Conservation (phyloP, 1,140 invertebrate genomes). For the Pogonomyrmex californicus region DNA sequence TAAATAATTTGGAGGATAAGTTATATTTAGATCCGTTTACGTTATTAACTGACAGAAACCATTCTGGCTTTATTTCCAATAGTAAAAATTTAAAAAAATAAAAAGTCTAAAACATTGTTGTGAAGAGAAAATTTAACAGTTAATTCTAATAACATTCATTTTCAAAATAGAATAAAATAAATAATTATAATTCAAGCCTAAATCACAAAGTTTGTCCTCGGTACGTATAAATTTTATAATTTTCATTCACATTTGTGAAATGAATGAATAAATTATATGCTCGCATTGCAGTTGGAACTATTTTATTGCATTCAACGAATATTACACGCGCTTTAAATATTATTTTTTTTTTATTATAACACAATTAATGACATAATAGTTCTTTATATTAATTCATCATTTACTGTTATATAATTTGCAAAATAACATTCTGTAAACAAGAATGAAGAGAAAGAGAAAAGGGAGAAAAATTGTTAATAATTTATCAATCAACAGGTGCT, state of each 20-base stretch:
- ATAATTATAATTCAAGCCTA: not conserved
- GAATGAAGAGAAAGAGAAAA: not conserved
- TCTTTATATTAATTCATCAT: not conserved
- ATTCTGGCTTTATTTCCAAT: not conserved
- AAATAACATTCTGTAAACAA: not conserved
- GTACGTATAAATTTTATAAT: not conserved
- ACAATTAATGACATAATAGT: not conserved
- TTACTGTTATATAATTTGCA: not conserved
- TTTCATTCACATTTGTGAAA: not conserved
- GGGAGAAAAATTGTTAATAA: not conserved
- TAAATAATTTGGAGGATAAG: conserved; percentile 32
- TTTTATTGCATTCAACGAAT: not conserved
- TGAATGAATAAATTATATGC: not conserved
- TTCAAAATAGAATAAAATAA: not conserved
- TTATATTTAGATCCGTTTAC: conserved; percentile 16
- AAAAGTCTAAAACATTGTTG: not conserved
- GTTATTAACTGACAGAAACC: not conserved
- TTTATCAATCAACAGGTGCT: not conserved
- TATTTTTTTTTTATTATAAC: not conserved
- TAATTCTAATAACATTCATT: not conserved
- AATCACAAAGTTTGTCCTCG: not conserved
- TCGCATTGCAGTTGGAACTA: not conserved
- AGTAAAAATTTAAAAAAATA: too few relatives aligned
- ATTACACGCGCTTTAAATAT: not conserved
- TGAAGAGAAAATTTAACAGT: not conserved